Conservation (phyloP, 2,888 invertebrate species). For the Eucriotettix oculatus region DNA sequence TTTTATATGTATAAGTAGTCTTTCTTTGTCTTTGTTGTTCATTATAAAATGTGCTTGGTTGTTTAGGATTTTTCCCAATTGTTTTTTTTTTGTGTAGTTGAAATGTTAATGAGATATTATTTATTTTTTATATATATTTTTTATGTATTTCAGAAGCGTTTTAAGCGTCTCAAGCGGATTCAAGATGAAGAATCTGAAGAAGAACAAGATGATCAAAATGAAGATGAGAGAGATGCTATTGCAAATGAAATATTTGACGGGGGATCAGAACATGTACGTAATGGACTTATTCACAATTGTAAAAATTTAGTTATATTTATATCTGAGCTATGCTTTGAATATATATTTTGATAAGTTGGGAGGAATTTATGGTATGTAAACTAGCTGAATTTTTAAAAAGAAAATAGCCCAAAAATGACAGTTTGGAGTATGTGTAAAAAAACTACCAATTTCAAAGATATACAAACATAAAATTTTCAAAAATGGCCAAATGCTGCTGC, state of each 20-base stretch:
- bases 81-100: neutral
- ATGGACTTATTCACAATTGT: neutral
- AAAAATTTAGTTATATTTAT: too few relatives aligned
- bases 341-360: too few relatives aligned
- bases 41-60: neutral
- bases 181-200: constrained; percentile 86
- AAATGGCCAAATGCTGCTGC: too few relatives aligned
- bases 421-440: too few relatives aligned
- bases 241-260: constrained; percentile 75
- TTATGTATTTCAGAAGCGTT: constrained; percentile 48
- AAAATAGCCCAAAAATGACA: too few relatives aligned
- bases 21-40: neutral
- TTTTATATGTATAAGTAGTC: too few relatives aligned
- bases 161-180: constrained; percentile 66
- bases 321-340: too few relatives aligned
- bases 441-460: too few relatives aligned
- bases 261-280: constrained; percentile 65
- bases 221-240: constrained; percentile 70
- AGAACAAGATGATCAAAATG: constrained; percentile 62
- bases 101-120: neutral
- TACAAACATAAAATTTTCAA: too few relatives aligned
- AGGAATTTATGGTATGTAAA: too few relatives aligned
- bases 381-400: too few relatives aligned
- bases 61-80: too few relatives aligned
- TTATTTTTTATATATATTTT: constrained; percentile 3